These are phyloP conservation scores for Pituophis catenifer DNA, from an alignment of 2,113 vertebrate species.

Conservation along the genomic window DNA sequence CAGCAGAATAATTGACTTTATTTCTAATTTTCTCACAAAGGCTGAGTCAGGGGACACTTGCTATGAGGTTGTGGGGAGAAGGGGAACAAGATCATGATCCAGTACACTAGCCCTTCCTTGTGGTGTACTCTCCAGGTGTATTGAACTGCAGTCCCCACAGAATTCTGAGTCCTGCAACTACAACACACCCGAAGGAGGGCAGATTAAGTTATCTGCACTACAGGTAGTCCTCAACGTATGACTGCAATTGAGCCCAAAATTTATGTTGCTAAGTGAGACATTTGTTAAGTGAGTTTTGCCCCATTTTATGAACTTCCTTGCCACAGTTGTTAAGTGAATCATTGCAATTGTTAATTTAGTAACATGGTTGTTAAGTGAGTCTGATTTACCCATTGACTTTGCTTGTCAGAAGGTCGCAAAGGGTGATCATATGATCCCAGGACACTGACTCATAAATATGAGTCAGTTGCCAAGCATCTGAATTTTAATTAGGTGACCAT, in stretches of 20 bases:
- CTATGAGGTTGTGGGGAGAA: neutral
- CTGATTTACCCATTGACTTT: neutral
- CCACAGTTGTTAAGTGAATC: neutral
- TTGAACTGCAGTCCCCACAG: neutral
- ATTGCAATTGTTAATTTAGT: neutral
- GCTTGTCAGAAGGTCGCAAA: neutral
- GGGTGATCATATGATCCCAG: neutral
- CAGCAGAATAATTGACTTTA: neutral
- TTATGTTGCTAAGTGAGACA: neutral
- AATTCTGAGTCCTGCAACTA: neutral
- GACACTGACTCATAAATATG: neutral
- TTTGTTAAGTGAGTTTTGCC: neutral
- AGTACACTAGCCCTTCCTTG: neutral
- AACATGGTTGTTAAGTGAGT: neutral
- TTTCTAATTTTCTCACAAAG: constrained; percentile 22
- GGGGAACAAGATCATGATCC: neutral
- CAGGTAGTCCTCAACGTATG: neutral
- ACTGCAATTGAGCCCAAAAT: neutral
- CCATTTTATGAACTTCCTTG: neutral
- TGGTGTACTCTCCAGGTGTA: neutral
- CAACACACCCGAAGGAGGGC: neutral
- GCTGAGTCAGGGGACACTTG: constrained; percentile 20
- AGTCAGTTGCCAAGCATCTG: neutral
- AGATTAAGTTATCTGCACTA: neutral
- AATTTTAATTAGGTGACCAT: neutral